phyloP scores from a whole-genome alignment of 2,113 vertebrate species.

The Barnardius zonarius region DNA sequence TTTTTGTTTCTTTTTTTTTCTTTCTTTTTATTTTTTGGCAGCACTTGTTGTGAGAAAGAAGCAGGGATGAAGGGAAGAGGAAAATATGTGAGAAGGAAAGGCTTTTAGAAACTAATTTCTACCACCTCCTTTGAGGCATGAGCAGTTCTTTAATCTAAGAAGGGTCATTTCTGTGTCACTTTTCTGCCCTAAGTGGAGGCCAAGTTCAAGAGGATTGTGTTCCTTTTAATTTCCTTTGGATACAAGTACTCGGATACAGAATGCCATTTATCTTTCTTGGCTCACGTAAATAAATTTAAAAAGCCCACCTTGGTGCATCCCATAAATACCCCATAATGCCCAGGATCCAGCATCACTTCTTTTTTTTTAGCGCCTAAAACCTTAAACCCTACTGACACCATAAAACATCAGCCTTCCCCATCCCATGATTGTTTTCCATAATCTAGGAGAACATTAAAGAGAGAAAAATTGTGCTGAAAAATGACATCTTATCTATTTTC shows the following conservation, averaged over 20 bases:
- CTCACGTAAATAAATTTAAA: slow-evolving; percentile 32
- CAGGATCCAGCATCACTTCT: neutral
- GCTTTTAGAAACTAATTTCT: neutral
- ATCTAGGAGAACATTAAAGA: slow-evolving; percentile 40
- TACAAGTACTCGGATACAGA: neutral
- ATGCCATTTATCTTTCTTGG: slow-evolving; percentile 7
- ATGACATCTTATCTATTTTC: slow-evolving; percentile 42
- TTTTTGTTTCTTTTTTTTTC: neutral
- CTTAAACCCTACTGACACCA: slow-evolving; percentile 34
- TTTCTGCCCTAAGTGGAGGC: neutral
- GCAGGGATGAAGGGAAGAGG: neutral
- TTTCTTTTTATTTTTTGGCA: neutral
- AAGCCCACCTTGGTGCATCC: neutral
- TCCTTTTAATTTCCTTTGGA: slow-evolving; percentile 16
- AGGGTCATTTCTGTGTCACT: neutral
- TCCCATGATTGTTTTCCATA: slow-evolving; percentile 13
- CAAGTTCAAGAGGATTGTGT: neutral
- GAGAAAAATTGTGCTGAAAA: slow-evolving; percentile 50
- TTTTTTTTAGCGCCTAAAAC: slow-evolving; percentile 11
- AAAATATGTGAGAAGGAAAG: neutral
- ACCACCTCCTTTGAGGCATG: neutral
- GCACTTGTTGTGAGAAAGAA: neutral
- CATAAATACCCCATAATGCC: slow-evolving; percentile 1
- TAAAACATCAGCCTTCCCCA: slow-evolving; percentile 10
- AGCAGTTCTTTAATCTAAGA: neutral